Conservation (phyloP, 2,113 vertebrate genomes). For the Hemicordylus capensis region DNA sequence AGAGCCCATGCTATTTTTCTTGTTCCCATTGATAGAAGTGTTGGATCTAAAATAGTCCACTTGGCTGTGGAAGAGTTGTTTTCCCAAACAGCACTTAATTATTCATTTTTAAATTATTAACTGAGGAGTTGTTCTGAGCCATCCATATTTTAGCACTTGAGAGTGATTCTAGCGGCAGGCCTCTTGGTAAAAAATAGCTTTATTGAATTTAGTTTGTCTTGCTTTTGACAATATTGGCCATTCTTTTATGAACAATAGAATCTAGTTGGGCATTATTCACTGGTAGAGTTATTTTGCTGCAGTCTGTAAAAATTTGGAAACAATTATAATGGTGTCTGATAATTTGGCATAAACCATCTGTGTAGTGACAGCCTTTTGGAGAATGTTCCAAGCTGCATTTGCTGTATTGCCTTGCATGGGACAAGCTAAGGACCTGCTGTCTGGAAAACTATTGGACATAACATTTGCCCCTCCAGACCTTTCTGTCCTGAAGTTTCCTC, state of each 20-base stretch:
- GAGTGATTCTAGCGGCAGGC: slow-evolving; percentile 42
- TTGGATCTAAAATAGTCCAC: not conserved
- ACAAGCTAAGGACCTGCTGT: not conserved
- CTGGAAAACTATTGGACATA: not conserved
- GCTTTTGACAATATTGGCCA: not conserved
- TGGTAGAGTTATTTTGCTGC: not conserved
- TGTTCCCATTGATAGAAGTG: not conserved
- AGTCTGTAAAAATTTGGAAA: too few relatives aligned
- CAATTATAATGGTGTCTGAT: not conserved
- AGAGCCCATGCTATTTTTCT: not conserved
- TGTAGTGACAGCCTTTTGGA: too few relatives aligned
- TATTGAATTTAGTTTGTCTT: not conserved
- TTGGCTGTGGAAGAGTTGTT: slow-evolving; percentile 37
- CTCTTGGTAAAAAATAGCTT: slow-evolving; percentile 29
- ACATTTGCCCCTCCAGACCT: not conserved
- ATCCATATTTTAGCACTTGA: slow-evolving; percentile 64
- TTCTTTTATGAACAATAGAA: not conserved
- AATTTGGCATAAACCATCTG: not conserved
- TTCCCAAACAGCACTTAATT: slow-evolving; percentile 20
- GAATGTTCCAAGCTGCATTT: too few relatives aligned
- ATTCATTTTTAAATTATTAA: slow-evolving; percentile 70
- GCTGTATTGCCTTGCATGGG: not conserved
- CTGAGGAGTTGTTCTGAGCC: slow-evolving; percentile 54
- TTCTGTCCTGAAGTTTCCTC: not conserved
- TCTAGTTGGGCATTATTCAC: not conserved